Base-by-base conservation (phyloP, 2,888 invertebrate genomes). In the Sesia apiformis region DNA sequence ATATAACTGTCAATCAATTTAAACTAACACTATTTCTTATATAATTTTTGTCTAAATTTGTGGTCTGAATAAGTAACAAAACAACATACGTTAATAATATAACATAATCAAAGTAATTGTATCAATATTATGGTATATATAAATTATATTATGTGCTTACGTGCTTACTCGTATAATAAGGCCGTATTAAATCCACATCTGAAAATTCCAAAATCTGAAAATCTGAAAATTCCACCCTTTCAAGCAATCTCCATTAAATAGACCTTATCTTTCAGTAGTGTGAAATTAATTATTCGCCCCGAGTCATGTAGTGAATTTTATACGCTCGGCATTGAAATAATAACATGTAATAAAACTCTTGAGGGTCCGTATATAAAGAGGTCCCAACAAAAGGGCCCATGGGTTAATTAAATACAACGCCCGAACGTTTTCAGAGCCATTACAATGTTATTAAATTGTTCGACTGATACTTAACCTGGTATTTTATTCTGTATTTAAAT, bases 391-490 rank as follows among this genome's bases (percentile, higher is more conserved):
- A 81, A 78, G 82, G 80, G 69, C 73, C 64, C 67, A 64, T 58
- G 67, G 71, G 81, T 85, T 87, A 86, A 84, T 87, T 84, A 88
- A 86, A 85, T 81, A 84, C 79, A 76, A 71, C 71, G 72, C 71
- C 69, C 69, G 74, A 78, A 78, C 76, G 71, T 81, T 78, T 80
- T 74, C 72, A 68, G 75, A 78, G 75, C 76, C 79, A 81, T 84
- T 88, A 84, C 80, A 81, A 82, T 81, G 82, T 86, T 85, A 88
- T 87, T 87, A 85, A 87, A 86, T 81, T 84, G 84, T 85, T 83
- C 82, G 80, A 78, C 77, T 77, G 74, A 63, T 72, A 73, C 76
- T 79, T 76, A 75, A 77, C 78, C 74, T 71, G 70, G 66, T 73
- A 75, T 76, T 81, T 84, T 84, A 85, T 78, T 76, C 78, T 74